phyloP scores from a whole-genome alignment of 2,113 vertebrate species.

The Naja naja region DNA sequence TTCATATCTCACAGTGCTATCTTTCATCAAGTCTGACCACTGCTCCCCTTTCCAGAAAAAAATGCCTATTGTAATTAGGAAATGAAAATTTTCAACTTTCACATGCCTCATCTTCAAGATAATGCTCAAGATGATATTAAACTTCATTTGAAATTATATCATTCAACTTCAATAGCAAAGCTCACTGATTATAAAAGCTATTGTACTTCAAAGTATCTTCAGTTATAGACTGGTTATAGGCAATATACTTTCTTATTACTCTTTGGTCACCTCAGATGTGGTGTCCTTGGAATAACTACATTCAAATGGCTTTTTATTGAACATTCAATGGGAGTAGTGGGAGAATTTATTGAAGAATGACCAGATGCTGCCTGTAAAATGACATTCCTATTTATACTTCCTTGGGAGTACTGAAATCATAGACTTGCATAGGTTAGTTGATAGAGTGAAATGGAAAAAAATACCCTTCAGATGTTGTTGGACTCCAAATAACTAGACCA shows the following conservation, averaged over 20 bases:
- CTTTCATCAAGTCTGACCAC: neutral
- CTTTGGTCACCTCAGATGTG: neutral
- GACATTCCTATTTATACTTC: neutral
- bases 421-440: neutral
- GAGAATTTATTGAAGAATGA: neutral
- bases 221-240: neutral
- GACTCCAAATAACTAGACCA: neutral
- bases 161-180: neutral
- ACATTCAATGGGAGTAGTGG: neutral
- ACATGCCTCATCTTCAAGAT: neutral
- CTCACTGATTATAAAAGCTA: neutral
- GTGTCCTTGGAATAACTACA: neutral
- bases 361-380: neutral
- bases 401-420: neutral
- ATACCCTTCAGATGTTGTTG: neutral
- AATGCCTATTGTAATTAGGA: neutral
- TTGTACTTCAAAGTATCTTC: neutral
- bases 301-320: neutral
- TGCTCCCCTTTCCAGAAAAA: neutral
- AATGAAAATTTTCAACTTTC: neutral
- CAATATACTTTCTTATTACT: neutral
- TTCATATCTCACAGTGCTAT: neutral
- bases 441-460: neutral
- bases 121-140: neutral
- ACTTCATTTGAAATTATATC: neutral